Evolutionary conservation across 2,888 invertebrate species (phyloP).

Genomic region (Drosophila aldrichi): DNA sequence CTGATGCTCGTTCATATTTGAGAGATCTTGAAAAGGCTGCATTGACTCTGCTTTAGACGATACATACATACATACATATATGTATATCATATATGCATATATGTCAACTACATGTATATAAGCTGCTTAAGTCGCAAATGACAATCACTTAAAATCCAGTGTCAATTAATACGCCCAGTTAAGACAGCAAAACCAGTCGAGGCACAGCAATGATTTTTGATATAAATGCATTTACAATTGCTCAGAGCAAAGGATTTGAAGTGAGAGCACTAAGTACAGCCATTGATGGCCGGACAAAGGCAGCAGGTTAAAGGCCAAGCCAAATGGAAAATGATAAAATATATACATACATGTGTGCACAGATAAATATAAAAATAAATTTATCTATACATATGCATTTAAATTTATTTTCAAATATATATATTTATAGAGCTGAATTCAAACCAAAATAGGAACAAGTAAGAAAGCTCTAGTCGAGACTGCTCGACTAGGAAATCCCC

Average conservation of each 20-base stretch:
- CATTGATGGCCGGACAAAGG: slow-evolving; percentile 3
- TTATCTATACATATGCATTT: too few relatives aligned
- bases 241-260: not conserved
- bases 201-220: not conserved
- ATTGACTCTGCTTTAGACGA: too few relatives aligned
- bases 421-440: not conserved
- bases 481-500: too few relatives aligned
- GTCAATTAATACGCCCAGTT: not conserved
- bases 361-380: too few relatives aligned
- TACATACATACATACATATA: too few relatives aligned
- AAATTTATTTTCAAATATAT: too few relatives aligned
- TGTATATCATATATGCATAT: too few relatives aligned
- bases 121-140: slow-evolving; percentile 9
- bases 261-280: not conserved
- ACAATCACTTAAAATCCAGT: not conserved
- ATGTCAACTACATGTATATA: not conserved
- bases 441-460: not conserved
- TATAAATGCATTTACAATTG: not conserved
- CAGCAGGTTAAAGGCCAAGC: not conserved
- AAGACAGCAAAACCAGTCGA: not conserved
- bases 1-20: too few relatives aligned
- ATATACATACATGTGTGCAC: too few relatives aligned
- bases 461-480: too few relatives aligned
- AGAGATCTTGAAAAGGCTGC: too few relatives aligned
- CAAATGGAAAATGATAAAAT: slow-evolving; percentile 6